These are phyloP conservation scores for Meloidogyne floridensis DNA, from an alignment of 1,140 invertebrate species.

Conservation along the genomic window DNA sequence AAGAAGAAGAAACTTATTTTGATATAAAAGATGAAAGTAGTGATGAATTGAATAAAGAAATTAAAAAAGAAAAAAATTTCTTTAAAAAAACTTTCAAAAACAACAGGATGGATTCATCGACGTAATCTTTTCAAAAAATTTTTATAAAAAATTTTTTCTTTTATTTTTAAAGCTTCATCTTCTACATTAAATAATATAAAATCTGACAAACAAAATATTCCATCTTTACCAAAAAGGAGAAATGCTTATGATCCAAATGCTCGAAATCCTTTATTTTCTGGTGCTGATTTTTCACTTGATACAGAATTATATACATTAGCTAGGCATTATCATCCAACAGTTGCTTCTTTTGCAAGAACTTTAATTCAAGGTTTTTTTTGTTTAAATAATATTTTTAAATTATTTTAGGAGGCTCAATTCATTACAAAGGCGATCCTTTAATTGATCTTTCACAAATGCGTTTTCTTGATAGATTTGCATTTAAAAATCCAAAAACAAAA, in stretches of 20 bases:
- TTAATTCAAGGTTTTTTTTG: slow-evolving; percentile 74
- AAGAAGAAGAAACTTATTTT: slow-evolving; percentile 37
- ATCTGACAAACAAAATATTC: neutral
- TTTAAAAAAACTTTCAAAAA: neutral
- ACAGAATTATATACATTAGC: slow-evolving; percentile 76
- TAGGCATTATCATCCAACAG: slow-evolving; percentile 85
- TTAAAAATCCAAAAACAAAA: slow-evolving; percentile 85
- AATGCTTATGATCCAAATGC: slow-evolving; percentile 75
- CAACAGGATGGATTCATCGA: neutral
- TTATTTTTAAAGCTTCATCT: slow-evolving; percentile 15
- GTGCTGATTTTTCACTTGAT: slow-evolving; percentile 74
- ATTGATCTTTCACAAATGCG: slow-evolving; percentile 84
- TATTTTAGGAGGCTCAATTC: slow-evolving; percentile 68
- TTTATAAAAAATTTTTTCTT: neutral
- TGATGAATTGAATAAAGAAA: neutral
- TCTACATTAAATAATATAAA: neutral
- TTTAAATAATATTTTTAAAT: slow-evolving; percentile 3
- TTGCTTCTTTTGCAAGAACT: slow-evolving; percentile 81
- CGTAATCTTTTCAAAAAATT: neutral
- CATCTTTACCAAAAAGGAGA: neutral
- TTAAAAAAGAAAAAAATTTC: neutral
- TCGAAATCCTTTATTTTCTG: slow-evolving; percentile 81
- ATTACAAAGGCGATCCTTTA: slow-evolving; percentile 86
- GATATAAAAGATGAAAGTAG: slow-evolving; percentile 31
- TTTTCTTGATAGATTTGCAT: slow-evolving; percentile 91